These are phyloP conservation scores for Chrysocyon brachyurus DNA, from an alignment of 2,797 vertebrate genomes.

Conservation along the genomic window DNA sequence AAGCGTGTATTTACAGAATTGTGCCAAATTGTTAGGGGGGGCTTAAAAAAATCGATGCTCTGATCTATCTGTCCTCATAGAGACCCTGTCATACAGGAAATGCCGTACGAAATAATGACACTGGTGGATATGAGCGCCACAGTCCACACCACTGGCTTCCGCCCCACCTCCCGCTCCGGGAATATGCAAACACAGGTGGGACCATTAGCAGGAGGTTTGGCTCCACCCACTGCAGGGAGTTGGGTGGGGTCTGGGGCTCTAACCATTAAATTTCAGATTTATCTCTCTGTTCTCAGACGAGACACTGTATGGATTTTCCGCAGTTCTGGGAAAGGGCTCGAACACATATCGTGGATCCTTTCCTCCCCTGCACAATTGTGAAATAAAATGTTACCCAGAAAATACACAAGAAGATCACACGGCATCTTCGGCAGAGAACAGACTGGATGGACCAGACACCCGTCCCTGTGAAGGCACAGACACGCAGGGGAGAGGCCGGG, in stretches of 20 bases:
- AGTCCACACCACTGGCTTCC: accelerated
- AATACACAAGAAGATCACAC: neutral
- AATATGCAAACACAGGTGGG: neutral
- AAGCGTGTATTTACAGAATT: conserved; percentile 66
- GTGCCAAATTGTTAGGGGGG: conserved; percentile 39
- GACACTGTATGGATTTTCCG: neutral
- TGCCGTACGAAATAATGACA: neutral
- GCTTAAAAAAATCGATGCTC: conserved; percentile 49
- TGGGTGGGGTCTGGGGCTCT: neutral
- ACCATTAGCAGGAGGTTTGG: accelerated
- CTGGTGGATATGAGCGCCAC: accelerated
- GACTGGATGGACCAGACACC: too few species aligned
- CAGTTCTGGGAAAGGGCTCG: neutral
- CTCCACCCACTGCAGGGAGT: accelerated
- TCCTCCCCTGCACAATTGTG: neutral
- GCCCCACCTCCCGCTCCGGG: too few species aligned
- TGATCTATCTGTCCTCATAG: neutral
- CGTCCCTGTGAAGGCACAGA: accelerated
- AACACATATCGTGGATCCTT: neutral
- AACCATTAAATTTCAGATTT: neutral
- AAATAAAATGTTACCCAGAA: neutral
- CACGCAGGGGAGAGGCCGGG: accelerated
- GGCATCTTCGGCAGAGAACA: neutral
- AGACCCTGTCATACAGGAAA: neutral
- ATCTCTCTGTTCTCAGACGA: neutral